phyloP scores from a whole-genome alignment of 2,797 vertebrate species.

The Oryzias sinensis region DNA sequence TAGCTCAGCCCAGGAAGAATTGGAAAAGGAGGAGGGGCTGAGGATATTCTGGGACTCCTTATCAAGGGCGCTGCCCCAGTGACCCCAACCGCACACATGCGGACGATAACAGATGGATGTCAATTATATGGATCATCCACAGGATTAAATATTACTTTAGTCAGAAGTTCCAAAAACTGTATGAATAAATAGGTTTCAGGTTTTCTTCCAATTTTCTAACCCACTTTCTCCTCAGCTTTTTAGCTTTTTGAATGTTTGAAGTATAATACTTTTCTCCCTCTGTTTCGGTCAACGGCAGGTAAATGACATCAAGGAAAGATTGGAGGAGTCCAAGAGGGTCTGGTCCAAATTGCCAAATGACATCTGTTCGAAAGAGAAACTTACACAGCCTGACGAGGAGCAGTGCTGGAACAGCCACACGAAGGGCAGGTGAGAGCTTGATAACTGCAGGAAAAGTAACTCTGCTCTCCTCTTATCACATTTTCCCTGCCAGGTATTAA shows the following conservation, averaged over 20 bases:
- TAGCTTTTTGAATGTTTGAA: conserved; percentile 10
- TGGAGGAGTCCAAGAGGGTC: conserved; percentile 93
- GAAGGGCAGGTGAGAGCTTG: conserved; percentile 86
- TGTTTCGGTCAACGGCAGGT: conserved; percentile 78
- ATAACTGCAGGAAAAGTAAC: conserved; percentile 35
- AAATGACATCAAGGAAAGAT: conserved; percentile 91
- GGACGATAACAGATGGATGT: too few relatives aligned
- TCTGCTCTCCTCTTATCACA: conserved; percentile 51
- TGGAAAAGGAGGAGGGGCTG: too few relatives aligned
- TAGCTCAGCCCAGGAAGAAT: too few relatives aligned
- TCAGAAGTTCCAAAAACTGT: too few relatives aligned
- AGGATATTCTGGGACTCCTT: too few relatives aligned
- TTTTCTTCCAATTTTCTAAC: too few relatives aligned
- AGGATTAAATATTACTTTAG: too few relatives aligned
- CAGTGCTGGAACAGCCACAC: conserved; percentile 97
- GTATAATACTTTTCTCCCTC: conserved; percentile 45
- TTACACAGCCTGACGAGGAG: conserved; percentile 86
- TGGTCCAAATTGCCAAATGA: conserved; percentile 91
- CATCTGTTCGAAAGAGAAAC: conserved; percentile 86
- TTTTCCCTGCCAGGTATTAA: conserved; percentile 65
- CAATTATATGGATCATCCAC: too few relatives aligned
- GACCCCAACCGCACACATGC: too few relatives aligned
- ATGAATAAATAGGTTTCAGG: too few relatives aligned
- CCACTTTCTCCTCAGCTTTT: background rate
- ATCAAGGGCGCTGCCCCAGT: too few relatives aligned